Evolutionary conservation across 2,888 invertebrate species (phyloP), one percentile per base, ranked within the genome.

Genomic region (Brachyptera putata): DNA sequence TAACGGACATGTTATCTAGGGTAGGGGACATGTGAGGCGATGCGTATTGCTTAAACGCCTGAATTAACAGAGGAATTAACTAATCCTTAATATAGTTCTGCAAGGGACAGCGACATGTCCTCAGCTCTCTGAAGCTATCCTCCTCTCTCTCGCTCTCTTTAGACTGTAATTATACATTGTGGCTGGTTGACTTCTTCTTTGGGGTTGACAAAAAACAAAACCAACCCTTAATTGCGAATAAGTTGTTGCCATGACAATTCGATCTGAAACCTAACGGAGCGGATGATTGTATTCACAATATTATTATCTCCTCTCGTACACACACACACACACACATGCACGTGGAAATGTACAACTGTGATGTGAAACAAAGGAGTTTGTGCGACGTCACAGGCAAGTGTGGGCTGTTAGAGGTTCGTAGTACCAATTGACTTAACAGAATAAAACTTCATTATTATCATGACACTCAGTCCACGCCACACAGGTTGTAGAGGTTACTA

Each of bases 61-160:
- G 61, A 63, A 61, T 63, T 63, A 63, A 61, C 62, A 30, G 53
- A 16, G 22, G 53, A 53, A 53, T 53, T 48, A 59, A 62, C 60
- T 53, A 53, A 53, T 36, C 49, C 49, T 22, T 49, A 25, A 49
- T 16, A 25, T 16, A 39, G 14, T 30, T 21, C 53, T 53, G 53
- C 53, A 36, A 11, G 36, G 53, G 53, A 53, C 53, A 53, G 53
- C 34, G 18, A 48, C 57, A n/a, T n/a, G 34, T 36, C 57, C 57
- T 21, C n/a, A n/a, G n/a, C 48, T 37, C 26, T 57, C 36, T 48
- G 36, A 57, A 57, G 30, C 48, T 48, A 34, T 21, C 14, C 14
- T 24, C 9, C 55, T 21, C 46, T 34, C 56, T 5, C 56, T 25
- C 39, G 4, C 22, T 39, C 9, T 25, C n/a, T n/a, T n/a, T n/a